A percentile compares a stretch with the other conserved stretches of the same genome.
Evolutionary conservation across 2,113 vertebrate genomes (phyloP).

Genomic region (Electrona antarctica): DNA sequence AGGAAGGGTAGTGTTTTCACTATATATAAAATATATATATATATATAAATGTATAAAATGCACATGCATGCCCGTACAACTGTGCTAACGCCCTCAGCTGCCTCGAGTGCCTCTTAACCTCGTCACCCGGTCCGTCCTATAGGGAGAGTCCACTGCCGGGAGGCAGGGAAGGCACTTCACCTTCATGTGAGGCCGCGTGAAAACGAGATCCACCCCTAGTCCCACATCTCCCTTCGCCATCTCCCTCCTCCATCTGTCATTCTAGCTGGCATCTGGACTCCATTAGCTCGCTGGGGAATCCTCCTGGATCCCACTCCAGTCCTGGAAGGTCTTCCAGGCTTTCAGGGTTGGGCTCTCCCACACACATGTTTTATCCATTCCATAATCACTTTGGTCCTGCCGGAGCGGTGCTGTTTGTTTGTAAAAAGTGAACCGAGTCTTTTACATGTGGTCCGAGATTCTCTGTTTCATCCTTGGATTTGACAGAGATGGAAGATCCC

Average conservation of each 20-base stretch:
- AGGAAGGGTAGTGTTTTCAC: too few species aligned
- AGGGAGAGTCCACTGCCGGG: constrained; percentile 38
- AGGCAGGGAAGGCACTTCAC: constrained; percentile 50
- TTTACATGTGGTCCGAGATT: not conserved
- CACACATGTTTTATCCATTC: constrained; percentile 59
- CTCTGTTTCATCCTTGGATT: not conserved
- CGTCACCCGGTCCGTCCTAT: not conserved
- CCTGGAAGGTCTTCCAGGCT: too few species aligned
- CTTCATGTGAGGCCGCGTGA: constrained; percentile 40
- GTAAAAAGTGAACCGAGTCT: constrained; percentile 9
- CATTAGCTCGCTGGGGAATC: constrained; percentile 63
- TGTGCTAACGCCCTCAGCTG: not conserved
- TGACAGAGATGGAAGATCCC: not conserved
- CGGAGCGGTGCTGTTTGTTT: constrained; percentile 5
- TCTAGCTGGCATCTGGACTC: constrained; percentile 63
- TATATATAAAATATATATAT: too few species aligned
- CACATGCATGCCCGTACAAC: not conserved
- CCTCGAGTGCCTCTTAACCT: constrained; percentile 56
- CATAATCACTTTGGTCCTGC: constrained; percentile 1
- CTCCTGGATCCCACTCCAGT: constrained; percentile 44
- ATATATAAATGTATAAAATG: too few species aligned
- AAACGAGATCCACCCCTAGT: constrained; percentile 50
- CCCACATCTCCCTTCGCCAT: constrained; percentile 23
- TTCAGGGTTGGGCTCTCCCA: constrained; percentile 38
- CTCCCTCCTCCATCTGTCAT: constrained; percentile 7